Evolutionary conservation across 2,888 invertebrate genomes (phyloP).

Genomic region (Sabatieria punctata): DNA sequence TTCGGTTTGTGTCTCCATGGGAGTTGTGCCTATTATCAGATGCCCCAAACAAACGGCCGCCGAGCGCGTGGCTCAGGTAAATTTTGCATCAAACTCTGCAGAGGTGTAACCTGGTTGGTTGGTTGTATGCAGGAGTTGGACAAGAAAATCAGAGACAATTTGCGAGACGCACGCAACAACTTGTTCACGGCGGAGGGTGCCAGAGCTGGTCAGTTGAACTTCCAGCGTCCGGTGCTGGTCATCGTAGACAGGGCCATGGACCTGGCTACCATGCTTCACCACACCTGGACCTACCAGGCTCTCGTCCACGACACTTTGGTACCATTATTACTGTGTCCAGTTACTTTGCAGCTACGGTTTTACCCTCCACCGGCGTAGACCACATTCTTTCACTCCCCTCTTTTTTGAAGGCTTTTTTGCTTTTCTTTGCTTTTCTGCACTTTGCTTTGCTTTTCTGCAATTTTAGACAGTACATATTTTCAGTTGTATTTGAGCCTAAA

Average conservation of each 20-base stretch:
- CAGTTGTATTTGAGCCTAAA: no score
- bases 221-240: slow-evolving; percentile 60
- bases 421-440: no score
- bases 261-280: slow-evolving; percentile 91
- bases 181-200: slow-evolving; percentile 60
- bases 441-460: no score
- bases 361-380: no score
- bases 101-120: background rate
- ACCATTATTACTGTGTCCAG: slow-evolving; percentile 8
- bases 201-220: slow-evolving; percentile 40
- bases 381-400: no score
- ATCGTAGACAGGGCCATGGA: slow-evolving; percentile 83
- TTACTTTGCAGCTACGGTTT: background rate
- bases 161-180: slow-evolving; percentile 89
- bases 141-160: slow-evolving; percentile 84
- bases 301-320: slow-evolving; percentile 78
- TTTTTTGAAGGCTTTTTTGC: no score
- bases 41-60: slow-evolving; percentile 90
- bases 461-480: no score
- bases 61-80: background rate
- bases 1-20: slow-evolving; percentile 89
- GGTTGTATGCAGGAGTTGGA: slow-evolving; percentile 51
- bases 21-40: slow-evolving; percentile 73
- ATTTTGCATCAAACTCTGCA: background rate
- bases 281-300: slow-evolving; percentile 99